Percentiles rank a stretch among this genome's conserved stretches.
These are phyloP conservation scores for Megaceryle maxima DNA, from an alignment of 2,113 vertebrate species.

Conservation along the genomic window DNA sequence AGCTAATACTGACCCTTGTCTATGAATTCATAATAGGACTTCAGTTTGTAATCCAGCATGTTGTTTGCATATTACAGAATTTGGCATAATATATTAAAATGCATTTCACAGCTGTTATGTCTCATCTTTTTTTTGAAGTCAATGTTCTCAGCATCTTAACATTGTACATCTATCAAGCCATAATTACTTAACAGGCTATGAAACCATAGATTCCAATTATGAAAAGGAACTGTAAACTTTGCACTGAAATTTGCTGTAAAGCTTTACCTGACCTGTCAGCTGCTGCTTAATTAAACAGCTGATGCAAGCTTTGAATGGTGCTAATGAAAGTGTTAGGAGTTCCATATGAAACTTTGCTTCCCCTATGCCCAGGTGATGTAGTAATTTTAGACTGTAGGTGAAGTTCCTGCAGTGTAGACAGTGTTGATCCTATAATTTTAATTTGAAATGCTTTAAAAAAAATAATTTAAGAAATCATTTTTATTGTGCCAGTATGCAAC, in stretches of 20 bases:
- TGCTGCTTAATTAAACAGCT: constrained; percentile 73
- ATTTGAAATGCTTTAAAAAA: constrained; percentile 72
- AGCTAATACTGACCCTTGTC: constrained; percentile 76
- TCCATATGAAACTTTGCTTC: constrained; percentile 69
- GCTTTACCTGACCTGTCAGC: constrained; percentile 80
- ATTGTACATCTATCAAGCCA: constrained; percentile 76
- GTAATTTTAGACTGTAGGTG: constrained; percentile 78
- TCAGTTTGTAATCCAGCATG: constrained; percentile 71
- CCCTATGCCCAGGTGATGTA: constrained; percentile 73
- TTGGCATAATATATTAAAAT: constrained; percentile 66
- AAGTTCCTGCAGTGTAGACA: constrained; percentile 75
- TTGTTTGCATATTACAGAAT: constrained; percentile 59
- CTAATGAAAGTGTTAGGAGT: constrained; percentile 83
- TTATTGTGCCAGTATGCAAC: constrained; percentile 80
- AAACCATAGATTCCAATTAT: constrained; percentile 76
- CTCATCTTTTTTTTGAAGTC: constrained; percentile 62
- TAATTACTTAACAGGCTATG: constrained; percentile 80
- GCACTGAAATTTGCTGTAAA: constrained; percentile 81
- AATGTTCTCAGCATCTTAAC: constrained; percentile 72
- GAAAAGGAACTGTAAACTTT: constrained; percentile 75
- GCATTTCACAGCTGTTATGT: constrained; percentile 70
- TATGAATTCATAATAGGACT: constrained; percentile 58
- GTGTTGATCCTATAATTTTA: constrained; percentile 78
- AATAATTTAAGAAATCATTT: constrained; percentile 49
- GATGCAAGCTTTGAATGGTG: constrained; percentile 85